Conservation (phyloP, 2,888 invertebrate genomes). For the Phragmatobia fuliginosa region DNA sequence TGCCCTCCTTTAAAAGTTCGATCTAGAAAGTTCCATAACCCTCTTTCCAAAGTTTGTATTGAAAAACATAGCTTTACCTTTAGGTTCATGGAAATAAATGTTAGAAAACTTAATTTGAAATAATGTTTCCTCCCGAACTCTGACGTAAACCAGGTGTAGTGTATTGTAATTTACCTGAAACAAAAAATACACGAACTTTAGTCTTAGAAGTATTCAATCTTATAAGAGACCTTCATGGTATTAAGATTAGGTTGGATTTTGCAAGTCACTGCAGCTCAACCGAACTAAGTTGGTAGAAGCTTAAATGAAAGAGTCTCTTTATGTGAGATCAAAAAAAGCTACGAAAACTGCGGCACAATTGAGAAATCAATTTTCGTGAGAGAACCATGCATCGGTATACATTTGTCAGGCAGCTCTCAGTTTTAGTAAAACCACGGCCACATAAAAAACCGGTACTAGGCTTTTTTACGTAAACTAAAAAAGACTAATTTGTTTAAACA, state of each 20-base stretch:
- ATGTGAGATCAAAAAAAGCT: too few relatives aligned
- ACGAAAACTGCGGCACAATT: neutral
- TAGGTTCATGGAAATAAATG: neutral
- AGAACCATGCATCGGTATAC: neutral
- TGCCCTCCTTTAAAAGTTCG: neutral
- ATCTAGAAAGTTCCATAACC: neutral
- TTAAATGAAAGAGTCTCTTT: neutral
- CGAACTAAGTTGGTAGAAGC: neutral
- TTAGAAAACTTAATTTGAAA: neutral
- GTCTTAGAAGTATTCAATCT: neutral
- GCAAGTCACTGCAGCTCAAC: neutral
- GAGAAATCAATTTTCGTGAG: neutral
- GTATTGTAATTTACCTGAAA: neutral
- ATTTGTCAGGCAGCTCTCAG: too few relatives aligned
- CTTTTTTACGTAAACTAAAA: too few relatives aligned
- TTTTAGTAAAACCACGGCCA: neutral
- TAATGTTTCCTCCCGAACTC: neutral
- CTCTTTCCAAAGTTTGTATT: neutral
- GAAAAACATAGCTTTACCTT: neutral
- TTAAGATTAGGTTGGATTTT: neutral
- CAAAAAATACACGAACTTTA: neutral
- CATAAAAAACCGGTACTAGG: neutral
- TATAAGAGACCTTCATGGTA: neutral
- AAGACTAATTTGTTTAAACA: too few relatives aligned
- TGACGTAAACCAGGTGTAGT: neutral